These are phyloP conservation scores for Trochalopteron elliotii DNA, from an alignment of 2,113 vertebrate species.

Conservation along the genomic window DNA sequence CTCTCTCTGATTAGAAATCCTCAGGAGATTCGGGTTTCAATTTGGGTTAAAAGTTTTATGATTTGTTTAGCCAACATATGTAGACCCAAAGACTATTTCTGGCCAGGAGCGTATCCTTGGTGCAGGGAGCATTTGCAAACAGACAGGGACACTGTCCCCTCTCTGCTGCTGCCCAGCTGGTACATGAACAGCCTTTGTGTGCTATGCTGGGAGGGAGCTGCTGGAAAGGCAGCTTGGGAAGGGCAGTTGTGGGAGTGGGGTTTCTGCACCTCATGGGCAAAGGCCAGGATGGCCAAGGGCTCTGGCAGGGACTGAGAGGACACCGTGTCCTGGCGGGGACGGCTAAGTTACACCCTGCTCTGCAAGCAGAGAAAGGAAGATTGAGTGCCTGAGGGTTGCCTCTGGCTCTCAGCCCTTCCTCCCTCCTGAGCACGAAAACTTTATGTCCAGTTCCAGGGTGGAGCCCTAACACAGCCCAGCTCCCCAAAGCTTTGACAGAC, in stretches of 20 bases:
- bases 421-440: not conserved
- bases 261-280: not conserved
- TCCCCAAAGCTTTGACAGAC: not conserved
- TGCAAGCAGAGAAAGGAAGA: not conserved
- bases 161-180: not conserved
- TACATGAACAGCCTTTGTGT: not conserved
- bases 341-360: not conserved
- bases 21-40: conserved; percentile 3
- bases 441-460: not conserved
- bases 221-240: not conserved
- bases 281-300: not conserved
- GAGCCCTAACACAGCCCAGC: not conserved
- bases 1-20: not conserved
- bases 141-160: not conserved
- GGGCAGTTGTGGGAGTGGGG: not conserved
- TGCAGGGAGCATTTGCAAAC: not conserved
- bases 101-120: not conserved
- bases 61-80: conserved; percentile 20
- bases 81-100: conserved; percentile 43
- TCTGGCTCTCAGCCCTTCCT: not conserved
- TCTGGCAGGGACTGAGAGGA: not conserved
- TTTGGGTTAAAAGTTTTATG: conserved; percentile 31
- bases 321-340: not conserved
- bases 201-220: not conserved
- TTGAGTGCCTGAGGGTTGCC: not conserved